A percentile compares a stretch with the other conserved stretches of the same genome.
Conservation (phyloP, 2,888 invertebrate genomes). For the Polyommatus icarus region DNA sequence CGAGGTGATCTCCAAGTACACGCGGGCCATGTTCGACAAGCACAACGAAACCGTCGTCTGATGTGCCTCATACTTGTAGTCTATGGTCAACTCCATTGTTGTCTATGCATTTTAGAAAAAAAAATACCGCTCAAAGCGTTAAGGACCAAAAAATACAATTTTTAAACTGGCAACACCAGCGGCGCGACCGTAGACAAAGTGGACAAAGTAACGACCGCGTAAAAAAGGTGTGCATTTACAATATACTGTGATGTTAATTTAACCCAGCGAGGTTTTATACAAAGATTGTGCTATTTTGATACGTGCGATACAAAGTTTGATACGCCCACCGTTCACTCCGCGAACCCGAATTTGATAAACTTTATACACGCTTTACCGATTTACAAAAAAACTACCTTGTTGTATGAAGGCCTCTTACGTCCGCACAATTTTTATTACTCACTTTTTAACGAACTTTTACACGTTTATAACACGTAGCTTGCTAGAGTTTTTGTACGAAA, state of each 20-base stretch:
- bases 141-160: conserved; percentile 7
- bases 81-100: neutral
- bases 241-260: conserved; percentile 38
- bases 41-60: conserved; percentile 74
- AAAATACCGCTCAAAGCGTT: neutral
- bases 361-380: conserved; percentile 52
- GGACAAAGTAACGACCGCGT: neutral
- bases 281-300: conserved; percentile 39
- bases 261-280: conserved; percentile 35
- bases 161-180: neutral
- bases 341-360: conserved; percentile 41
- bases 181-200: neutral
- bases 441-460: conserved; percentile 50
- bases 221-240: conserved; percentile 20
- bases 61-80: conserved; percentile 51
- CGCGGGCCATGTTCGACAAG: conserved; percentile 73
- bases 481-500: conserved; percentile 29
- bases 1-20: conserved; percentile 72
- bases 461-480: conserved; percentile 43
- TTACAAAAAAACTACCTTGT: conserved; percentile 38
- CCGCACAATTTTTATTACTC: conserved; percentile 50
- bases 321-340: conserved; percentile 71
- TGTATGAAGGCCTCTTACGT: conserved; percentile 44
- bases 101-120: neutral
- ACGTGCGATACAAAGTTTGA: conserved; percentile 48